Conservation (phyloP, 1,140 invertebrate species). For the Penaeus indicus region DNA sequence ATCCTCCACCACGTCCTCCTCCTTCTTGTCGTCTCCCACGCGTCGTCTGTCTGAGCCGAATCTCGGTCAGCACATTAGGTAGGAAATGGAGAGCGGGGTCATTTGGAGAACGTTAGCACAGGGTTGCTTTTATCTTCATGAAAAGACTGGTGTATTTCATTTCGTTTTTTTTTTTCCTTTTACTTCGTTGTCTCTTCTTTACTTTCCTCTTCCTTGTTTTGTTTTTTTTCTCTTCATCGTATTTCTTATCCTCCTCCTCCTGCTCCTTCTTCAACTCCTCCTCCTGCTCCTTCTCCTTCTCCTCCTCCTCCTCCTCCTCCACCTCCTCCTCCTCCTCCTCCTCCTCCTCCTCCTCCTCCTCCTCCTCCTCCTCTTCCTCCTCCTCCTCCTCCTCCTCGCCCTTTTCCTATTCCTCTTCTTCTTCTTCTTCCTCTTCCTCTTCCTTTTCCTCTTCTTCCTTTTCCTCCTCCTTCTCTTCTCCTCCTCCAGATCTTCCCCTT, state of each 20-base stretch:
- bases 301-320: background rate
- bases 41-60: too few relatives aligned
- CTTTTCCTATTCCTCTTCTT: background rate
- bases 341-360: background rate
- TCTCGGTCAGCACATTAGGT: too few relatives aligned
- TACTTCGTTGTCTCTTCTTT: background rate
- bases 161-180: background rate
- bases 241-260: background rate
- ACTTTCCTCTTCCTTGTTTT: background rate
- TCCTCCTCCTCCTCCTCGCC: background rate
- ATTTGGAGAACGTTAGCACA: background rate
- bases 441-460: background rate
- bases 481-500: background rate
- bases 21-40: too few relatives aligned
- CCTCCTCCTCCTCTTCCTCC: background rate
- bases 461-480: background rate
- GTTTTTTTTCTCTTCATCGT: background rate
- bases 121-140: conserved; percentile 7
- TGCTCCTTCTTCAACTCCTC: too few relatives aligned
- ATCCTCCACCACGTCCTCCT: too few relatives aligned
- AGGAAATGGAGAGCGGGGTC: too few relatives aligned
- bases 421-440: background rate
- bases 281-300: background rate
- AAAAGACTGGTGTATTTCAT: background rate
- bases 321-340: background rate